phyloP scores from a whole-genome alignment of 2,113 vertebrate genomes.

The Camelus dromedarius region DNA sequence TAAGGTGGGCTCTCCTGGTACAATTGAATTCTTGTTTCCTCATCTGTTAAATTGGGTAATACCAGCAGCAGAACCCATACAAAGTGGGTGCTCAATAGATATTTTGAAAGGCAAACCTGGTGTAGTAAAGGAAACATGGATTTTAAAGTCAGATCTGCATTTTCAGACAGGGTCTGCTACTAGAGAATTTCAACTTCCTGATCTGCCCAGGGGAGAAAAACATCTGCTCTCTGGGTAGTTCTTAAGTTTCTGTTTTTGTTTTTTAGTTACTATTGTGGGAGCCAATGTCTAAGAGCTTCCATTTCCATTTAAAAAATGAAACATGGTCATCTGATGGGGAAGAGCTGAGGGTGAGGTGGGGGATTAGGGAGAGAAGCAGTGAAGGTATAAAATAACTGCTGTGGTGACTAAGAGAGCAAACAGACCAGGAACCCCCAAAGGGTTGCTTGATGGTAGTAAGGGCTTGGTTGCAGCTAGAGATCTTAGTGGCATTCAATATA shows the following conservation, averaged over 20 bases:
- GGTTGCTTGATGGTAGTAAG: neutral
- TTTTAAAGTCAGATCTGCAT: constrained; percentile 4
- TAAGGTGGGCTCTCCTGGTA: neutral
- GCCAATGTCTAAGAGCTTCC: neutral
- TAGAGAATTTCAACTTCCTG: constrained; percentile 41
- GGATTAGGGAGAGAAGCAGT: neutral
- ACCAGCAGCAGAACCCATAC: neutral
- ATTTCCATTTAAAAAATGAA: constrained; percentile 42
- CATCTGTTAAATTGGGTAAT: neutral
- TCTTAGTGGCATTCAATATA: neutral
- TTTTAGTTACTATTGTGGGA: neutral
- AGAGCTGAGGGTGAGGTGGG: neutral
- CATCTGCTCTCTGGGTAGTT: constrained; percentile 1
- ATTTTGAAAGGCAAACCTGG: constrained; percentile 22
- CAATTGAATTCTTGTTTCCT: constrained; percentile 14
- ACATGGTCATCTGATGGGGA: neutral
- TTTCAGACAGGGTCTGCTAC: neutral
- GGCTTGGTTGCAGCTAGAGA: neutral
- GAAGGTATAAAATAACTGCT: constrained; percentile 6
- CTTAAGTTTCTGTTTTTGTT: neutral
- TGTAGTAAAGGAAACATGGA: neutral
- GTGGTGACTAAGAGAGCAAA: neutral
- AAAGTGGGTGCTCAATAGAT: constrained; percentile 7
- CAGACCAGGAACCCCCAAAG: neutral
- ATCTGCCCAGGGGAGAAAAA: neutral